Evolutionary conservation across 2,113 vertebrate species (phyloP), one percentile per base, ranked within the genome.

Genomic region (Petaurus breviceps): DNA sequence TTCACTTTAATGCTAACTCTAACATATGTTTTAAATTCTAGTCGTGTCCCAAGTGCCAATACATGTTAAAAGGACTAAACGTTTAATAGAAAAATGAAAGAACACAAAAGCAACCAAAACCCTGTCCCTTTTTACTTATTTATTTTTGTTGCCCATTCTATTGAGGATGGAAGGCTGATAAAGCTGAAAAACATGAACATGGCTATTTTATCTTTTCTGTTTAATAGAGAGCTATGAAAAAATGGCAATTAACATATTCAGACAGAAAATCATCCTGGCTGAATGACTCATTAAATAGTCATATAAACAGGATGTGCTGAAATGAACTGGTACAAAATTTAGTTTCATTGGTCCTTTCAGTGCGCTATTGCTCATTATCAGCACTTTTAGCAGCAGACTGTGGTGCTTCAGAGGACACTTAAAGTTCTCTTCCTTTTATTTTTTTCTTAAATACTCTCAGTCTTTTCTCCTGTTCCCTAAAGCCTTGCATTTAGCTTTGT

Each of bases 291-390:
- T 98, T 98, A 98, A 98, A 98, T 97, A 97, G 97, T 98, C 95
- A 97, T 98, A 98, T 98, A 99, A 98, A 98, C 98, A 98, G 98
- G 98, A 98, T 98, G 97, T 97, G 98, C 97, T 95, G 98, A 98
- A 96, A 97, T 96, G 98, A 98, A 96, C 97, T 97, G 95, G 96
- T 97, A 89, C 96, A 90, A 93, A 92, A 97, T 97, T 98, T 98
- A 96, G 90, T 97, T 97, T 97, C 98, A 96, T 47, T 94, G 97
- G 97, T 96, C 98, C 97, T 89, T 96, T 97, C 96, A 93, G 6
- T 93, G 68, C 61, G 94, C 91, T 89, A 84, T 96, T 97, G 97
- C 97, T 98, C 93, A 97, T 97, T 97, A 97, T 94, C 97, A 95
- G 97, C 97, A 93, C 97, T 98, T 97, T 97, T 97, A 96, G 97